Base-by-base conservation (phyloP, 2,888 invertebrate genomes). In the Drosophila subquinaria region DNA sequence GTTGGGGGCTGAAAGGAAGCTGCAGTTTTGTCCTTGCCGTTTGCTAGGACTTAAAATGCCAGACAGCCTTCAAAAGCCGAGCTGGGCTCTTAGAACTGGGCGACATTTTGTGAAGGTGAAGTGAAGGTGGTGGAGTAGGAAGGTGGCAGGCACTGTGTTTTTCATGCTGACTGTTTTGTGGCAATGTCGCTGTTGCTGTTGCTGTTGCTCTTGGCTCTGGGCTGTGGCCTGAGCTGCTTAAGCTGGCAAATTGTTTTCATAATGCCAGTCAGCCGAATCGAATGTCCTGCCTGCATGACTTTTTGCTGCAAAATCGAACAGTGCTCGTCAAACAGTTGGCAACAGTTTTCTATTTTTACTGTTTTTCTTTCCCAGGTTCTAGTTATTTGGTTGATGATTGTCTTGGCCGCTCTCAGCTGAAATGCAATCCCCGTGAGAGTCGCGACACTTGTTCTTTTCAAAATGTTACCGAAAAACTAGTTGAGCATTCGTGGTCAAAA, bases 341-440 rank as follows among this genome's bases (percentile, higher is more conserved):
- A 51, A 53, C 57, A 51, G 40, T 43, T 56, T 69, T 53, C 17
- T 17, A 1, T 15, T n/a, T 20, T 33, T 40, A 11, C 11, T 23
- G n/a, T 1, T 13, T n/a, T 15, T 40, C 27, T n/a, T 33, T 35
- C 17, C 23, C n/a, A 11, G 36, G 40, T 4, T 9, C 17, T 20
- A 11, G 11, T 20, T 20, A 17, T 1, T 20, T 42, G 17, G n/a
- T 23, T 40, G 27, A 27, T 27, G 23, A 4, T 30, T 23, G 60
- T 45, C 23, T 70, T 70, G 69, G 66, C 57, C 5, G 27, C 27
- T 73, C 70, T 74, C 69, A n/a, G 60, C 88, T 88, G 91, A 89
- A 90, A 88, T 87, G 90, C 79, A 91, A 92, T 91, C 92, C 88
- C 83, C 92, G 92, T 92, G 92, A 89, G 92, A 92, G 91, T 55